These are phyloP conservation scores for Drosophila insularis DNA, from an alignment of 1,140 invertebrate genomes.

Conservation along the genomic window DNA sequence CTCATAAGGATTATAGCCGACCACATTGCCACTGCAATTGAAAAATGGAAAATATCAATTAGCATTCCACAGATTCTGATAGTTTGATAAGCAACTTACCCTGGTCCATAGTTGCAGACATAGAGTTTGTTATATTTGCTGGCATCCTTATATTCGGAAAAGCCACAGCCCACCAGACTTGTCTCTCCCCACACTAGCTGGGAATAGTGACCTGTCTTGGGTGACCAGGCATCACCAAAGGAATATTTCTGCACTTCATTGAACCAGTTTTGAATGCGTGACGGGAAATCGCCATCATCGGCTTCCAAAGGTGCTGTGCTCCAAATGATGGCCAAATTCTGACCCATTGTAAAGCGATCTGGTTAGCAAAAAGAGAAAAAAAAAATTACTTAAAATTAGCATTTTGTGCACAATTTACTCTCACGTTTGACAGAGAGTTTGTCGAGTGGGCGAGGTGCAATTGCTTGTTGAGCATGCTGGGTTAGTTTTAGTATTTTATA, in stretches of 20 bases:
- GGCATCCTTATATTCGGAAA: conserved; percentile 89
- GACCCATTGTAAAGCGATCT: conserved; percentile 90
- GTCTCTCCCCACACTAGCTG: conserved; percentile 92
- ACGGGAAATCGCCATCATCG: conserved; percentile 87
- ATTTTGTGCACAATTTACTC: not conserved
- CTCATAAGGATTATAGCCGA: conserved; percentile 89
- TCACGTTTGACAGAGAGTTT: not conserved
- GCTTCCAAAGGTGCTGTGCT: conserved; percentile 87
- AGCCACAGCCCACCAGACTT: conserved; percentile 91
- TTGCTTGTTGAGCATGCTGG: conserved; percentile 24
- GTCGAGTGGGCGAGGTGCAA: not conserved
- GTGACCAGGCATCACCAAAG: conserved; percentile 86
- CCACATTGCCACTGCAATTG: conserved; percentile 88
- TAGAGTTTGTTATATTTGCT: conserved; percentile 91
- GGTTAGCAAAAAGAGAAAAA: not conserved
- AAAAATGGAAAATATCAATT: not conserved
- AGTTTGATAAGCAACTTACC: conserved; percentile 83
- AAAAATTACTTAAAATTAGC: not conserved
- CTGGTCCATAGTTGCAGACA: conserved; percentile 93
- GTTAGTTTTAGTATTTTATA: conserved; percentile 75
- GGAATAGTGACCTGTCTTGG: conserved; percentile 90
- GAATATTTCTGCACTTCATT: conserved; percentile 89
- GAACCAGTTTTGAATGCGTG: conserved; percentile 90
- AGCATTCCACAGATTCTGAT: not conserved
- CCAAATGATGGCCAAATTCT: conserved; percentile 92